Conservation (phyloP, 2,888 invertebrate genomes). For the Lepidonotus clava region DNA sequence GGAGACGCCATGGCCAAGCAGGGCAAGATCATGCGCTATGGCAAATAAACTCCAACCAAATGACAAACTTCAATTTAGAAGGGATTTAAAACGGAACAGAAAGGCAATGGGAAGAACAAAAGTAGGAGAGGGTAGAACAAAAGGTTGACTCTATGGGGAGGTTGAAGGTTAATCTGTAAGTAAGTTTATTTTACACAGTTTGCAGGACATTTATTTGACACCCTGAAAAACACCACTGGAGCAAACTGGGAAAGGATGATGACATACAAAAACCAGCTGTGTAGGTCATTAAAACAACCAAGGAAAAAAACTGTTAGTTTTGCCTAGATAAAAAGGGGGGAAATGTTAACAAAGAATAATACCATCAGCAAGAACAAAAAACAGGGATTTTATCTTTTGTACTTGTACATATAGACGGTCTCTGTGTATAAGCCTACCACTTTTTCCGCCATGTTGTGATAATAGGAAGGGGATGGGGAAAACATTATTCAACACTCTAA, state of each 20-base stretch:
- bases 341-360: neutral
- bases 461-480: too few relatives aligned
- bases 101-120: neutral
- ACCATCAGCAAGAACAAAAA: neutral
- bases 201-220: too few relatives aligned
- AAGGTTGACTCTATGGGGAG: neutral
- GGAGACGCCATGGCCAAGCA: constrained; percentile 56
- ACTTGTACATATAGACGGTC: neutral
- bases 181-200: too few relatives aligned
- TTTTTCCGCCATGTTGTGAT: too few relatives aligned
- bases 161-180: neutral
- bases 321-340: too few relatives aligned
- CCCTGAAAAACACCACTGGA: too few relatives aligned
- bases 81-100: neutral
- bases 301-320: too few relatives aligned
- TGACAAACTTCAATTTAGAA: neutral
- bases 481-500: too few relatives aligned
- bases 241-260: too few relatives aligned
- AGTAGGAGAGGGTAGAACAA: neutral
- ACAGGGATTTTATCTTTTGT: constrained; percentile 6
- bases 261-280: too few relatives aligned
- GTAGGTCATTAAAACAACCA: too few relatives aligned
- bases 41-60: constrained; percentile 58
- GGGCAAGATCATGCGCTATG: constrained; percentile 73
- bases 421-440: neutral